phyloP scores from a whole-genome alignment of 2,113 vertebrate genomes.

The Balaeniceps rex region DNA sequence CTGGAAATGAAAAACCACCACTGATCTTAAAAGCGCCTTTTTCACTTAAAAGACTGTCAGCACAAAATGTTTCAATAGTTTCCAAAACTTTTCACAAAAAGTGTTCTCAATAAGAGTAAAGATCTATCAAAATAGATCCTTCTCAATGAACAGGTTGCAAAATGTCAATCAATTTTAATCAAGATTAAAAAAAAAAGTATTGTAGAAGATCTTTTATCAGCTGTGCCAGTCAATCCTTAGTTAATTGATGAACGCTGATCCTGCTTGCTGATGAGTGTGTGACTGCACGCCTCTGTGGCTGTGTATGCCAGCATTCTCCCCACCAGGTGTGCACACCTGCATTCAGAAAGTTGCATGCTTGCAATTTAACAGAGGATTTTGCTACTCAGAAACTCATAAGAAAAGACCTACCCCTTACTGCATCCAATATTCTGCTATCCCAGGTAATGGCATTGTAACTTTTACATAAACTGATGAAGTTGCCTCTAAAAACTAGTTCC shows the following conservation, averaged over 20 bases:
- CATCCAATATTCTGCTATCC: neutral
- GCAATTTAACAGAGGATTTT: neutral
- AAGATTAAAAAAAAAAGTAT: neutral
- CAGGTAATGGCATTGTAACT: neutral
- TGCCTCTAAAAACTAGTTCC: neutral
- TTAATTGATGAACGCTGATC: neutral
- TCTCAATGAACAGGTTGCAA: neutral
- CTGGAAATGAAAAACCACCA: neutral
- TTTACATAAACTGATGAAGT: neutral
- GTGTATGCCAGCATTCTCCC: fast-evolving
- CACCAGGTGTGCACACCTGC: neutral
- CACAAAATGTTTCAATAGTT: neutral
- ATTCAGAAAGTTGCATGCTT: neutral
- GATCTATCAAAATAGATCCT: neutral
- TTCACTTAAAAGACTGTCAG: neutral
- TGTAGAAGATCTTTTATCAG: neutral
- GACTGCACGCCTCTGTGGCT: neutral
- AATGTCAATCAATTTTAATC: neutral
- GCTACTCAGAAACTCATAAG: neutral
- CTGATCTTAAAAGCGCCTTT: neutral
- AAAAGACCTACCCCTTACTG: neutral
- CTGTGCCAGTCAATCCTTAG: neutral
- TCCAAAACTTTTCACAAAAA: neutral
- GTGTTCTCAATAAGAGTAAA: neutral
- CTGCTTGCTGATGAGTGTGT: neutral